Evolutionary conservation across 1,140 invertebrate species (phyloP), one percentile per base, ranked within the genome.

Genomic region (Cephus cinctus): DNA sequence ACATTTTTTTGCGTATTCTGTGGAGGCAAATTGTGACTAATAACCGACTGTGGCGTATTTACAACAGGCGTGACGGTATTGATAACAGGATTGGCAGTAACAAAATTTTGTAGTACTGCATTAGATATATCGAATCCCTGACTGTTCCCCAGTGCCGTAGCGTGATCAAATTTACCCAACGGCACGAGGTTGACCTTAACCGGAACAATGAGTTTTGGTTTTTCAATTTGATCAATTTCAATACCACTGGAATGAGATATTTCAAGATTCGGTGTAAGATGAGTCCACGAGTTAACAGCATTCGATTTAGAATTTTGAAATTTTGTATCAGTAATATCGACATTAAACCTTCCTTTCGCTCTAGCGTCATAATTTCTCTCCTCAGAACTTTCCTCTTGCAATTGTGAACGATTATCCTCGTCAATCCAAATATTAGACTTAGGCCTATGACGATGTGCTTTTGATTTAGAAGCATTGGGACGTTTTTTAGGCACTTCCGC

Each of bases 81-180:
- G 5, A 64, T 46, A 2, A 67, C 23, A 11, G 61, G 55, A 8
- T 52, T 30, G 1, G 59, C 59, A 16, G 49, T 40, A 8, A 60
- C 59, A 2, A 67, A 41, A 18, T 65, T 70, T 6, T 65, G 67
- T 14, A 73, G 18, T 45, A 74, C 62, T 0, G 64, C 71, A 41
- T 75, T 75, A 0, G 71, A 69, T 9, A 74, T 52, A 42, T 75
- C 74, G 31, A 75, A 76, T 0, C 70, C 71, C 43, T 75, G 73
- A 27, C 73, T 76, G 15, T 57, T 73, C 0, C 67, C 70, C 3
- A 76, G 36, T 1, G 72, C 74, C 1, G 70, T 73, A 0, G 68
- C 61, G 18, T 75, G 75, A 48, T 76, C 69, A 12, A 76, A 75
- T 45, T 67, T 70, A 0, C 57, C 52, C 0, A 75, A n/a, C 0